These are phyloP conservation scores for Calephelis nemesis DNA, from an alignment of 1,140 invertebrate species.

Conservation along the genomic window DNA sequence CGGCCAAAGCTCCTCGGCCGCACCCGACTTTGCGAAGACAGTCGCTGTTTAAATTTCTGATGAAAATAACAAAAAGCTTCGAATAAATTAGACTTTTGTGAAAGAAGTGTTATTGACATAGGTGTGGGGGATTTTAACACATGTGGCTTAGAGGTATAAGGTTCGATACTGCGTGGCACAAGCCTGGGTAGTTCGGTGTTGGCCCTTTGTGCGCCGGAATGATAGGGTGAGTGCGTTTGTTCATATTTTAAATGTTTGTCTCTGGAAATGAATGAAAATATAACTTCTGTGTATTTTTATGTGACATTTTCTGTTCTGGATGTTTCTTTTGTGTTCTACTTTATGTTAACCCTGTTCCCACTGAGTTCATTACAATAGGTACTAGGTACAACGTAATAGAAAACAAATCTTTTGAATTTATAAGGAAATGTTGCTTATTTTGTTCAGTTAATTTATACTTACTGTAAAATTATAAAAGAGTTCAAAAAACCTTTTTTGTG, in stretches of 20 bases:
- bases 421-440: too few relatives aligned
- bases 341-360: too few relatives aligned
- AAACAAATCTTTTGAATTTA: too few relatives aligned
- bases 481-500: too few relatives aligned
- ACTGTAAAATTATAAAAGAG: too few relatives aligned
- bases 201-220: constrained; percentile 59
- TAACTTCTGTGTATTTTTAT: too few relatives aligned
- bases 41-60: constrained; percentile 8
- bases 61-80: constrained; percentile 19
- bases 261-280: too few relatives aligned
- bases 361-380: too few relatives aligned
- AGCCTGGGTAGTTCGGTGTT: constrained; percentile 61
- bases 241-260: constrained; percentile 19
- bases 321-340: too few relatives aligned
- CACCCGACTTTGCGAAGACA: constrained; percentile 40
- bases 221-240: constrained; percentile 56
- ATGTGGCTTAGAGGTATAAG: constrained; percentile 66
- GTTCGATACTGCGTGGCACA: constrained; percentile 69
- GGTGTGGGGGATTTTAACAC: constrained; percentile 53
- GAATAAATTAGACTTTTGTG: constrained; percentile 27
- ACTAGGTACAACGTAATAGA: too few relatives aligned
- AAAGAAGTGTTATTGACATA: constrained; percentile 32
- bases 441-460: too few relatives aligned
- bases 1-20: constrained; percentile 44
- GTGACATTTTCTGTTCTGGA: too few relatives aligned